Evolutionary conservation across 2,888 invertebrate genomes (phyloP), one percentile per base, ranked within the genome.

Genomic region (Sphinx pinastri): DNA sequence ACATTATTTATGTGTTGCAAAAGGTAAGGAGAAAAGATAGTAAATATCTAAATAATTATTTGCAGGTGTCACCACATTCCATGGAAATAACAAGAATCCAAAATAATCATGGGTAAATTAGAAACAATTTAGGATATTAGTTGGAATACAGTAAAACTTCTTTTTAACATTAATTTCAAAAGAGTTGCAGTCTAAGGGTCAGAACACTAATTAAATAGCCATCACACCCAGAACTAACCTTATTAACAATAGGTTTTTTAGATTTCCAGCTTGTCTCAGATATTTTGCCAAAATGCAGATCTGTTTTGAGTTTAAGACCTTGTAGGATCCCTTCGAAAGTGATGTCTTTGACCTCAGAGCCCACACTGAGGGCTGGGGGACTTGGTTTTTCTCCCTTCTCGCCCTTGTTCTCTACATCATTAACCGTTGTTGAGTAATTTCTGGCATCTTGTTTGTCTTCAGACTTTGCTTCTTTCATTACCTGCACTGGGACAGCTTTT

Each of bases 201-300:
- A 25, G 2, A 25, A 25, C 25, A 25, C 25, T 25, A 25, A 25
- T 25, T 25, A 25, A 25, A 25, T 25, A 25, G 25, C 31, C 47
- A 38, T 5, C 54, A 57, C 14, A 67, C 5, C 31, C 60, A 47
- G 25, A 49, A 71, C 79, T 73, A 66, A 93, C 94, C 89, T 93
- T 93, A n/a, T 89, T 87, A 25, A 93, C 81, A 0, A 84, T 74
- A 49, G 90, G 91, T 71, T 90, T 92, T 71, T 87, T 89, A 0
- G 85, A 78, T 73, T 90, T 93, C 94, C 93, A 93, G 10, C 84
- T 83, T 0, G 86, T 87, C 71, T 92, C 88, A 0, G 93, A 90
- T 69, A 93, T 88, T 76, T 92, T 91, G 31, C 94, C 94, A 45
- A 93, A 87, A 71, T 88, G 88, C 59, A 89, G 75, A 71, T 94